Evolutionary conservation across 2,797 vertebrate species (phyloP).

Genomic region (Acanthiza pusilla): DNA sequence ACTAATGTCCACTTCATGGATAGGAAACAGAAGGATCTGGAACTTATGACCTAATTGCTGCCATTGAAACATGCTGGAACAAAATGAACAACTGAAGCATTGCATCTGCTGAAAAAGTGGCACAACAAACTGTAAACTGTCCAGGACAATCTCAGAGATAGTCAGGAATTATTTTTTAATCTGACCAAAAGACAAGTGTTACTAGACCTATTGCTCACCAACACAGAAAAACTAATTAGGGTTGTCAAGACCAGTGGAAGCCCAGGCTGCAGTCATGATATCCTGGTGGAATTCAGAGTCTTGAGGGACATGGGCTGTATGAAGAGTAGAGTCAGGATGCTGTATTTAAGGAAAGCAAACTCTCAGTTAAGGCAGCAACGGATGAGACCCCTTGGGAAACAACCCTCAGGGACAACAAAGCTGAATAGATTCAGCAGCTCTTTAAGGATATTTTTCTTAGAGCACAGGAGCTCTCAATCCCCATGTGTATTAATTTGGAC

Average conservation of each 20-base stretch:
- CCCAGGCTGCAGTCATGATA: background rate
- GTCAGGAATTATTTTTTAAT: background rate
- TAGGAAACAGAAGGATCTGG: background rate
- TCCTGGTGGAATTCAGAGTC: background rate
- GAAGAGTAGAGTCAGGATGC: background rate
- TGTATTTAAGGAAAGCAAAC: background rate
- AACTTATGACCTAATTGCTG: rapidly evolving
- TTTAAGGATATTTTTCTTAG: background rate
- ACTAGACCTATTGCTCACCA: background rate
- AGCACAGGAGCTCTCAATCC: rapidly evolving
- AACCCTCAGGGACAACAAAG: background rate
- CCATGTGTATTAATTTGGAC: rapidly evolving
- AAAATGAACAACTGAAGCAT: background rate
- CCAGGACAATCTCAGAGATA: background rate
- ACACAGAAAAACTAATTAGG: background rate
- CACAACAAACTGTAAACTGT: background rate
- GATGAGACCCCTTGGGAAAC: background rate
- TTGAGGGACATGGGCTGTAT: background rate
- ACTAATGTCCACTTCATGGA: background rate
- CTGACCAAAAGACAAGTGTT: background rate
- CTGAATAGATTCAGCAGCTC: background rate
- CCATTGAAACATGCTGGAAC: rapidly evolving
- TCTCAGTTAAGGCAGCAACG: background rate
- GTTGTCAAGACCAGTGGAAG: background rate
- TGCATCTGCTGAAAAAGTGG: background rate